Base-by-base conservation (phyloP, 2,888 invertebrate genomes). In the Byasa hedistus region DNA sequence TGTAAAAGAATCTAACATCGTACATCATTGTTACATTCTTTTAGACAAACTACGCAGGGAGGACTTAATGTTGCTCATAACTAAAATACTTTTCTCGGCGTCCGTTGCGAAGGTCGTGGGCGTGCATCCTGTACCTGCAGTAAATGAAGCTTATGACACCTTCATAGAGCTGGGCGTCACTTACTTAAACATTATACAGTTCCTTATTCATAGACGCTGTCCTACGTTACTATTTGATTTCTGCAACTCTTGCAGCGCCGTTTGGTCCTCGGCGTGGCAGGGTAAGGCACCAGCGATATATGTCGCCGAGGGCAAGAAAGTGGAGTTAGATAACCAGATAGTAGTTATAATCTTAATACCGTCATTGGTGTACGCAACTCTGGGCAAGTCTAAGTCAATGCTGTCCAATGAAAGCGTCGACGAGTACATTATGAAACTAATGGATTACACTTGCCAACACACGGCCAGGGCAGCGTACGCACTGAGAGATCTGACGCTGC, bases 301-400 rank as follows among this genome's bases (percentile, higher is more conserved):
- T 54, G 70, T 77, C 27, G 66, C 72, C 3, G 69, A 78, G 48
- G 80, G 78, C 0, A 78, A 77, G 44, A 83, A 79, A 44, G 71
- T 82, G 17, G 79, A 92, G 39, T 86, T 94, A 68, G 93, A 94
- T 72, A 93, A 93, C 76, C 94, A 95, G 79, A 83, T 95, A 71
- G 79, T 95, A 24, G 87, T 93, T 61, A 88, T 94, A 70, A 93
- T 95, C 77, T 82, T 96, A 19, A 81, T 95, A 57, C 96, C 96
- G 0, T 79, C 95, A 39, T 79, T 94, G 39, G 77, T 83, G 15
- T 90, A 89, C 68, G 79, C 84, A 44, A 83, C 75, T 3, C 55
- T 65, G 32, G 72, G 76, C 15, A 79, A 78, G 54, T 76, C 80
- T 1, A 69, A 69, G 3, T 64, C 69, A 0, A 63, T 65, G 12